phyloP scores from a whole-genome alignment of 2,113 vertebrate genomes.

The Rhea americana region DNA sequence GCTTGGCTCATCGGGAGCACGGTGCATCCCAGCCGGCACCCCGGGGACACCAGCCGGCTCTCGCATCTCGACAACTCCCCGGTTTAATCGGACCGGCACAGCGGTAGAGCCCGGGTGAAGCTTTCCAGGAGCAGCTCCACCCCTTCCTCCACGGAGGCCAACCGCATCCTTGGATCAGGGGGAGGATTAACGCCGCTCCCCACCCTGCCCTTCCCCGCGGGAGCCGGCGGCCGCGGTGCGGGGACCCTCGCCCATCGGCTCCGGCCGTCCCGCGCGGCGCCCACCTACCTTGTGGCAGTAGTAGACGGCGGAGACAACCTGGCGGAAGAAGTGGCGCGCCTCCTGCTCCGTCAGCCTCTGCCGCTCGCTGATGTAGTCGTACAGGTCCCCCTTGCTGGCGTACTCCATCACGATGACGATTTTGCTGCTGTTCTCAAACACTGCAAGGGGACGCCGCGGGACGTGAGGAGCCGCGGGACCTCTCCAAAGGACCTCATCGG shows the following conservation, averaged over 20 bases:
- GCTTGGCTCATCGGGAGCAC: background rate
- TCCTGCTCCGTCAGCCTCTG: conserved; percentile 84
- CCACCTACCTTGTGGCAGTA: conserved; percentile 90
- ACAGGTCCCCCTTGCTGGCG: conserved; percentile 92
- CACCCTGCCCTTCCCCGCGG: too few relatives aligned
- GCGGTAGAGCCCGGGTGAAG: background rate
- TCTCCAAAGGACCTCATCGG: fast-evolving
- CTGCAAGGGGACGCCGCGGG: conserved; percentile 53
- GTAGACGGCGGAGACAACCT: conserved; percentile 92
- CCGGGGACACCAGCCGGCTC: too few relatives aligned
- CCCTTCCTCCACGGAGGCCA: fast-evolving
- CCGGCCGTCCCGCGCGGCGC: fast-evolving
- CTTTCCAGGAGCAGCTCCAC: background rate
- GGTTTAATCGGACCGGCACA: background rate
- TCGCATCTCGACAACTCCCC: background rate
- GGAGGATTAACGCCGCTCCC: background rate
- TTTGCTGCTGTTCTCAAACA: conserved; percentile 97
- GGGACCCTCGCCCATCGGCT: too few relatives aligned
- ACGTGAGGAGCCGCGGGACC: fast-evolving
- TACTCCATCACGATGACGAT: conserved; percentile 99
- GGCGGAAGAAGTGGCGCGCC: conserved; percentile 91
- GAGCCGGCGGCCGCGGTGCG: too few relatives aligned
- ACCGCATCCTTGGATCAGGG: background rate
- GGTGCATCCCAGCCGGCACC: fast-evolving
- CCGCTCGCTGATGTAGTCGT: conserved; percentile 90